phyloP scores from a whole-genome alignment of 2,113 vertebrate genomes.

The Dipodomys spectabilis region DNA sequence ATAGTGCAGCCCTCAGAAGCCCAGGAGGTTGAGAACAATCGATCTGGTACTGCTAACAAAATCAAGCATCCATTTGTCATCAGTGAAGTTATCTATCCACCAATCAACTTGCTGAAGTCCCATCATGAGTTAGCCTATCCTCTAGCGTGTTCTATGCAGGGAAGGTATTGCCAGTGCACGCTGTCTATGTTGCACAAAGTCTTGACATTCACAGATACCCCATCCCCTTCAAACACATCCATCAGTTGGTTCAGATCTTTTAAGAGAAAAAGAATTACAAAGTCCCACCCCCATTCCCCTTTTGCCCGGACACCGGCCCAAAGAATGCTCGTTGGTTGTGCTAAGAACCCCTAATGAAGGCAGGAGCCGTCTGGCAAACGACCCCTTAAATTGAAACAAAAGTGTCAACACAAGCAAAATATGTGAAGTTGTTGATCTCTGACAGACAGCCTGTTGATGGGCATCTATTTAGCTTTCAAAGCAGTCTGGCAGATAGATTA shows the following conservation, averaged over 20 bases:
- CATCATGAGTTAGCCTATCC: not conserved
- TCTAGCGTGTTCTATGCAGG: not conserved
- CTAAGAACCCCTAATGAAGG: constrained; percentile 68
- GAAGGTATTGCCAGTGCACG: not conserved
- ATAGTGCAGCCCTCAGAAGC: not conserved
- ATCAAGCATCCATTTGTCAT: not conserved
- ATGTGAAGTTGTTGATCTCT: constrained; percentile 75
- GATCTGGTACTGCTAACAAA: not conserved
- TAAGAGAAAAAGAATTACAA: not conserved
- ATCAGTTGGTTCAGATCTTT: not conserved
- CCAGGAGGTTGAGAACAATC: not conserved
- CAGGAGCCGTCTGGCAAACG: constrained; percentile 71
- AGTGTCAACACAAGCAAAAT: constrained; percentile 74
- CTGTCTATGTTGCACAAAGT: not conserved
- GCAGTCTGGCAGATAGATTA: constrained; percentile 80
- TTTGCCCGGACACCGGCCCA: constrained; percentile 17
- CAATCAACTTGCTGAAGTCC: not conserved
- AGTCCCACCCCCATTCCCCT: not conserved
- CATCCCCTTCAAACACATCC: not conserved
- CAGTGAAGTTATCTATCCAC: not conserved
- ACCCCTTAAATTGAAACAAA: constrained; percentile 73
- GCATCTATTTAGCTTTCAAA: constrained; percentile 80
- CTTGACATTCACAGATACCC: not conserved
- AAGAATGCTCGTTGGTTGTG: constrained; percentile 33
- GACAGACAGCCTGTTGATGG: constrained; percentile 78